Base-by-base conservation (phyloP, 2,888 invertebrate species). In the Ectropis crepuscularia region DNA sequence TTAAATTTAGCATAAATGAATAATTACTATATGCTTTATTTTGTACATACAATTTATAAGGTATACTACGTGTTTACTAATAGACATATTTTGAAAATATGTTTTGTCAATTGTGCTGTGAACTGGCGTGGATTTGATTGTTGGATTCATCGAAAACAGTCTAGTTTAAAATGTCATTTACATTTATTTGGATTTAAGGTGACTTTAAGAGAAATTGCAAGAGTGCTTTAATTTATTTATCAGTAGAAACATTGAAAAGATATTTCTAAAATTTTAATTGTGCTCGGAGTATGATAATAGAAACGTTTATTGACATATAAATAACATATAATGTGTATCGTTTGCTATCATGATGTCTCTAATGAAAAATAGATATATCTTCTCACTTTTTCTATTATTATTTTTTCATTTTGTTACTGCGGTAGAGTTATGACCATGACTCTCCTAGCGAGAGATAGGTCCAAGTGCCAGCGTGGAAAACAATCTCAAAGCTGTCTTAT, bases 51-150 rank as follows among this genome's bases (percentile, higher is more conserved):
- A 90, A 85, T 87, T 80, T 87, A 74, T 92, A 91, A 91, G 91
- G 87, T 90, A 88, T 88, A 88, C 89, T 90, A 89, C 87, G 86
- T 90, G 88, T 90, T 90, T 90, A 90, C 80, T 88, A 85, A 86
- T 89, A 86, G 85, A 90, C 90, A 92, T 92, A 91, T 92, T 91
- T 92, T 85, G 87, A 91, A 92, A 91, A 91, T 92, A 90, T 91
- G 90, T 91, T 92, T 91, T 92, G 89, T 92, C 92, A 91, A 92
- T 92, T 92, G 92, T 90, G 90, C 90, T 91, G 90, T 92, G 92
- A 92, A 75, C 77, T 71, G 67, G 74, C 77, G 81, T 76, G 82
- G 66, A 77, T 79, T 85, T 80, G 80, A 86, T 86, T 89, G 82
- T 77, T 87, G 80, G 70, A 80, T 86, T 83, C 70, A 61, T 68